Percentiles rank a stretch among this genome's conserved stretches.
phyloP scores from a whole-genome alignment of 2,113 vertebrate species.

The Cheilinus undulatus region DNA sequence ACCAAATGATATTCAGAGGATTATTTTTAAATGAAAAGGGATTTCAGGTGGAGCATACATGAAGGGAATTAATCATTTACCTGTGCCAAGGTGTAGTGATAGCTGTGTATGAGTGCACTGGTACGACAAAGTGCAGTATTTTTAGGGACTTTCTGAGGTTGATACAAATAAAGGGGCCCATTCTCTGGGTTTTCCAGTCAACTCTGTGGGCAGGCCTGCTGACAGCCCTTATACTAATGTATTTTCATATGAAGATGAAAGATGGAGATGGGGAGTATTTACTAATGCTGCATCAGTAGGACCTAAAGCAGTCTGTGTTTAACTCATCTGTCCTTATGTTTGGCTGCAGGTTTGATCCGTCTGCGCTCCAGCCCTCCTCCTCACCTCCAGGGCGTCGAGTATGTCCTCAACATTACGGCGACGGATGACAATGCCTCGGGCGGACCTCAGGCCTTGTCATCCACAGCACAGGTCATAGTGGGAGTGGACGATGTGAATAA shows the following conservation, averaged over 20 bases:
- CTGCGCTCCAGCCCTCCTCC: slow-evolving; percentile 88
- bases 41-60: no score
- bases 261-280: neutral
- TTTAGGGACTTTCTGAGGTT: no score
- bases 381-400: slow-evolving; percentile 88
- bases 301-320: neutral
- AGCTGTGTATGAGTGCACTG: no score
- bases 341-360: slow-evolving; percentile 86
- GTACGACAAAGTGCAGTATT: no score
- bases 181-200: no score
- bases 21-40: no score
- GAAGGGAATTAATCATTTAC: no score
- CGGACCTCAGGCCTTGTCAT: slow-evolving; percentile 85
- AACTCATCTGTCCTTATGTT: slow-evolving; percentile 25
- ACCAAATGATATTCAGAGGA: no score
- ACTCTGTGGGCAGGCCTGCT: no score
- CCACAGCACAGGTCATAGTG: slow-evolving; percentile 87
- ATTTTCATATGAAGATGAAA: neutral
- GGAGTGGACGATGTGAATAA: slow-evolving; percentile 91
- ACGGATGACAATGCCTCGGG: slow-evolving; percentile 89
- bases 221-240: no score
- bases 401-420: slow-evolving; percentile 88
- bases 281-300: neutral
- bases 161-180: no score
- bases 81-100: no score